These are phyloP conservation scores for Trypoxylon attenuatum DNA, from an alignment of 2,888 invertebrate genomes.

Conservation along the genomic window DNA sequence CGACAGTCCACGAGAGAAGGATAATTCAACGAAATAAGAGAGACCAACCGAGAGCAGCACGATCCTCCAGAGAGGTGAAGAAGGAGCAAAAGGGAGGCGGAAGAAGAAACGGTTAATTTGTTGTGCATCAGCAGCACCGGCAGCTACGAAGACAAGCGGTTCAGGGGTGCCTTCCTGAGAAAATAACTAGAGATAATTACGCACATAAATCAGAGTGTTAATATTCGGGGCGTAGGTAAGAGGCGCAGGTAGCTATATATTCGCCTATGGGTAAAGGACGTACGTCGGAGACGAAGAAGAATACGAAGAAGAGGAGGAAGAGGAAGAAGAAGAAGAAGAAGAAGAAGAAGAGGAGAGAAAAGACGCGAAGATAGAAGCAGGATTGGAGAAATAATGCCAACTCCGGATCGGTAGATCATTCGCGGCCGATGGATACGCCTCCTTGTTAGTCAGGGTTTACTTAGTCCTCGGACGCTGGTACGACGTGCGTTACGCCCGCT, in stretches of 20 bases:
- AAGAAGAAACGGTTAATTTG: slow-evolving; percentile 65
- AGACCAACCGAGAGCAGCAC: too few species aligned
- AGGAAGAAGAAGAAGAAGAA: too few species aligned
- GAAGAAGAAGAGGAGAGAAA: too few species aligned
- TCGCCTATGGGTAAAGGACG: slow-evolving; percentile 48
- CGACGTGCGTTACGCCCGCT: slow-evolving; percentile 72
- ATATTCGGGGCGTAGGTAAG: slow-evolving; percentile 73
- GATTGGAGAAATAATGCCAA: slow-evolving; percentile 62
- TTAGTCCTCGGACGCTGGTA: slow-evolving; percentile 66
- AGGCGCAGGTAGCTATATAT: slow-evolving; percentile 56
- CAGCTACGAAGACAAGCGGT: slow-evolving; percentile 42
- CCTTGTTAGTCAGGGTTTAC: slow-evolving; percentile 73
- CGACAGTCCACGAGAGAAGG: background rate
- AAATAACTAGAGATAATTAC: slow-evolving; percentile 74
- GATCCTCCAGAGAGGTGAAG: background rate
- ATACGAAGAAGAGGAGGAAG: too few species aligned
- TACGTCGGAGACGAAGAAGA: background rate
- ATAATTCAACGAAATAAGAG: background rate
- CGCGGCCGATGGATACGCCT: slow-evolving; percentile 68
- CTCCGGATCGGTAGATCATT: slow-evolving; percentile 71
- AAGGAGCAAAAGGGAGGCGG: slow-evolving; percentile 35
- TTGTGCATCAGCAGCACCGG: slow-evolving; percentile 63
- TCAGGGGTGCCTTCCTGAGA: slow-evolving; percentile 53
- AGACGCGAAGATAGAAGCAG: slow-evolving; percentile 41
- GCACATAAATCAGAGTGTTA: slow-evolving; percentile 73